A percentile compares a stretch with the other conserved stretches of the same genome.
These are phyloP conservation scores for Chaenodraco wilsoni DNA, from an alignment of 2,797 vertebrate species.

Conservation along the genomic window DNA sequence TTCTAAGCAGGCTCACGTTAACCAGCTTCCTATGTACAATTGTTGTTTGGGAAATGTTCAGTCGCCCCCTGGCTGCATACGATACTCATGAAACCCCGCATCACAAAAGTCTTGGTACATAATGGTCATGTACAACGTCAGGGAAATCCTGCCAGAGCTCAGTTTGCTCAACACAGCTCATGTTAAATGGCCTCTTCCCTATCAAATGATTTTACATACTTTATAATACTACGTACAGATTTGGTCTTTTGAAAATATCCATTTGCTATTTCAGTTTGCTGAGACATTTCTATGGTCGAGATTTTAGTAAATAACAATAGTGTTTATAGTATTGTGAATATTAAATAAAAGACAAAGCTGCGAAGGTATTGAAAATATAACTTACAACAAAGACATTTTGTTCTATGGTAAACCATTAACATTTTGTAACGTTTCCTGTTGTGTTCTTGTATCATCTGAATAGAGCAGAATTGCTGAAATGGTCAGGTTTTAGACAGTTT, in stretches of 20 bases:
- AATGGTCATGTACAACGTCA: neutral
- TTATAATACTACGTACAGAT: too few species aligned
- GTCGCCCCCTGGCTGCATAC: conserved; percentile 3
- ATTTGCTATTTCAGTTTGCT: neutral
- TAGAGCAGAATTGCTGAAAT: neutral
- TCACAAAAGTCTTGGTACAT: neutral
- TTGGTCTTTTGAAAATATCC: too few species aligned
- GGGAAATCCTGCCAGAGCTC: neutral
- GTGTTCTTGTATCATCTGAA: neutral
- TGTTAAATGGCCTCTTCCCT: too few species aligned
- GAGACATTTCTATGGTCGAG: too few species aligned
- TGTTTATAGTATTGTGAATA: neutral
- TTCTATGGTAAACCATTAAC: neutral
- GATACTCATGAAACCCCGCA: neutral
- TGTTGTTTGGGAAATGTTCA: neutral
- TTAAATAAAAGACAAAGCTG: too few species aligned
- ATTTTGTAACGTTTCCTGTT: neutral
- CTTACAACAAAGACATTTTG: neutral
- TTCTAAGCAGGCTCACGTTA: neutral
- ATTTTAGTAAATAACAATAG: neutral
- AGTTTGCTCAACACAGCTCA: too few species aligned
- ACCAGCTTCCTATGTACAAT: neutral
- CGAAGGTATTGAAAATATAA: neutral
- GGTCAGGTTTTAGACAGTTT: neutral
- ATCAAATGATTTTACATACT: too few species aligned